Evolutionary conservation across 1,140 invertebrate genomes (phyloP).

Genomic region (Brachionus koreanus): DNA sequence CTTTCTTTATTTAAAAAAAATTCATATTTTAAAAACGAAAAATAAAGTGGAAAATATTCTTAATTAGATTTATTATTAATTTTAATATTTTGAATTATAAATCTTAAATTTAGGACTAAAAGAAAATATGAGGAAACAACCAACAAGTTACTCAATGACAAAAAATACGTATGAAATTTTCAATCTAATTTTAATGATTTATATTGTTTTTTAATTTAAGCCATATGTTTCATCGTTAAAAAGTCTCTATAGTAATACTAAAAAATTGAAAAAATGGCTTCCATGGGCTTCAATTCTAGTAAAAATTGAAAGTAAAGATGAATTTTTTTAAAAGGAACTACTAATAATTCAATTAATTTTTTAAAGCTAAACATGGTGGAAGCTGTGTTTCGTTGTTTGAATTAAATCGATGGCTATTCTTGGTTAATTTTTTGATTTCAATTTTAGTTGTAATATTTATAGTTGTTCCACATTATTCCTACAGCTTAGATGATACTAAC

Average conservation of each 20-base stretch:
- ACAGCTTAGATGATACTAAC: not conserved
- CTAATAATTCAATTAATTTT: not conserved
- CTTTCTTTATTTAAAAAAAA: no score
- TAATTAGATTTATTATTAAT: no score
- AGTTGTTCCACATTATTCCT: not conserved
- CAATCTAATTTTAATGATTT: no score
- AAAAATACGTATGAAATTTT: no score
- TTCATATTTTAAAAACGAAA: no score
- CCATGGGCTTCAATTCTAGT: not conserved
- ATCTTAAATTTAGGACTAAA: no score
- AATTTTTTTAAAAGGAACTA: not conserved
- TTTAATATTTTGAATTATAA: no score
- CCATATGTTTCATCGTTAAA: not conserved
- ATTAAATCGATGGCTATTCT: not conserved
- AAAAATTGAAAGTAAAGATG: not conserved
- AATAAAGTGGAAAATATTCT: no score
- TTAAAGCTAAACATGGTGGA: constrained; percentile 7
- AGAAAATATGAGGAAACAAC: no score
- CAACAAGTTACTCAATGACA: no score
- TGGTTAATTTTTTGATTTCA: not conserved
- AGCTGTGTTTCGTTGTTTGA: constrained; percentile 2
- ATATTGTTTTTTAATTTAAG: not conserved
- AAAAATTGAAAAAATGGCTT: not conserved
- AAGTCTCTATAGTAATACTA: not conserved
- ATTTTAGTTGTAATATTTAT: not conserved